phyloP scores from a whole-genome alignment of 2,113 vertebrate species.

The Vidua macroura region DNA sequence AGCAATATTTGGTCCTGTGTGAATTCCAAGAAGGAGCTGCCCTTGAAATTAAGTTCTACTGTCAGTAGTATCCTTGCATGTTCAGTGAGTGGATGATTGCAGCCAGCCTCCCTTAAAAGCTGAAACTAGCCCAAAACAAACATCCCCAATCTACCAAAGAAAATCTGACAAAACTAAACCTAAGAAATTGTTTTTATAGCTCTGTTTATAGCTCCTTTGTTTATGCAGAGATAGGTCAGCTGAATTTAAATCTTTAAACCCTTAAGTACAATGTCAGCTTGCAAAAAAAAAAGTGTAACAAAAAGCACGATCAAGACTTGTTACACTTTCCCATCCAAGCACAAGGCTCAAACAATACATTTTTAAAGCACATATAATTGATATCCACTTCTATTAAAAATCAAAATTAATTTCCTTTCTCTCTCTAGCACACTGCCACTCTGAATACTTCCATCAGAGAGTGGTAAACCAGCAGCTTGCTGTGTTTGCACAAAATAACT shows the following conservation, averaged over 20 bases:
- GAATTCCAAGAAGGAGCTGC: neutral
- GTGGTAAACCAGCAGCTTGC: conserved; percentile 56
- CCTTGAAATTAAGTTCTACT: neutral
- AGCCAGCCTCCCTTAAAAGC: neutral
- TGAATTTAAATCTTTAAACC: conserved; percentile 35
- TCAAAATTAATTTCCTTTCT: conserved; percentile 35
- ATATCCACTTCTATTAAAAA: conserved; percentile 45
- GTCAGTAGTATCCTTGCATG: neutral
- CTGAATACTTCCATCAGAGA: conserved; percentile 49
- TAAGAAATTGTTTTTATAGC: neutral
- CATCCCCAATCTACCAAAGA: neutral
- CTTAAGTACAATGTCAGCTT: neutral
- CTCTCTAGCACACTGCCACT: conserved; percentile 14
- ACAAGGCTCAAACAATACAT: neutral
- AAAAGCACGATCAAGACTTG: neutral
- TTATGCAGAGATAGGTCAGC: neutral
- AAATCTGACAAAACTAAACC: neutral
- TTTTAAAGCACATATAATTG: conserved; percentile 32
- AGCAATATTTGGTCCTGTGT: neutral
- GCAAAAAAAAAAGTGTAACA: neutral
- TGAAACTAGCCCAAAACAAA: neutral
- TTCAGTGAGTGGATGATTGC: neutral
- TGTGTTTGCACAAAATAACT: conserved; percentile 69
- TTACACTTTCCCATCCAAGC: neutral
- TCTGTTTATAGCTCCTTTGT: neutral